Conservation (phyloP, 2,888 invertebrate genomes). For the Drosophila fulvimacula region DNA sequence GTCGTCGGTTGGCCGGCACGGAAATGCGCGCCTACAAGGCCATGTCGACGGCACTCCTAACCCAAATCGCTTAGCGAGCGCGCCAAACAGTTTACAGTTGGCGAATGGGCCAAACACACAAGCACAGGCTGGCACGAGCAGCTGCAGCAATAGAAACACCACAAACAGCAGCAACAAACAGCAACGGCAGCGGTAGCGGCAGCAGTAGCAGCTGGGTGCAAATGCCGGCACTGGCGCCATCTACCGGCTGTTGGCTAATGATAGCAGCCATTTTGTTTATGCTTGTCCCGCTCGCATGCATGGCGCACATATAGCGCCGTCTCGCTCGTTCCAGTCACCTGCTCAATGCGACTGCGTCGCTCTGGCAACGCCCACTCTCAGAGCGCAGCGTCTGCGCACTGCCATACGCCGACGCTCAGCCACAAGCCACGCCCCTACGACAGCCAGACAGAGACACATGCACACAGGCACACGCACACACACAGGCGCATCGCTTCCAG, state of each 20-base stretch:
- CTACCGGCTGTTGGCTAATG: slow-evolving; percentile 77
- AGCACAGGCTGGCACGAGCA: slow-evolving; percentile 8
- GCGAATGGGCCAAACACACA: slow-evolving; percentile 57
- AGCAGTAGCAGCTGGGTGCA: slow-evolving; percentile 33
- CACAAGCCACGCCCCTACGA: slow-evolving; percentile 59
- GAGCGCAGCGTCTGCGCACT: slow-evolving; percentile 71
- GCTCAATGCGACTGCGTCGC: slow-evolving; percentile 71
- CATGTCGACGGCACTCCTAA: slow-evolving; percentile 69
- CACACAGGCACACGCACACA: slow-evolving; percentile 20
- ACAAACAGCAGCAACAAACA: slow-evolving; percentile 26
- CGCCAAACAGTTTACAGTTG: slow-evolving; percentile 73
- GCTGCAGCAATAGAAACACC: slow-evolving; percentile 30
- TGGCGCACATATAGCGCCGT: slow-evolving; percentile 34
- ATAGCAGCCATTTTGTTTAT: slow-evolving; percentile 85
- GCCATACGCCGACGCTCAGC: slow-evolving; percentile 45
- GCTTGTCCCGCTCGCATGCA: slow-evolving; percentile 63
- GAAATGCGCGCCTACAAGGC: slow-evolving; percentile 60
- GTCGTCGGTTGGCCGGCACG: slow-evolving; percentile 50
- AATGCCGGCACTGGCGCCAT: slow-evolving; percentile 80
- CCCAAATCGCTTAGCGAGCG: slow-evolving; percentile 79
- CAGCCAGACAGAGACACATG: slow-evolving; percentile 46
- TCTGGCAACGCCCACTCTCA: slow-evolving; percentile 78
- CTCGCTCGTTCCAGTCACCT: slow-evolving; percentile 78
- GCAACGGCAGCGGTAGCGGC: slow-evolving; percentile 25
- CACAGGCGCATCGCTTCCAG: slow-evolving; percentile 28